A percentile compares a stretch with the other conserved stretches of the same genome.
phyloP scores from a whole-genome alignment of 2,797 vertebrate species.

The Sebastes minor region DNA sequence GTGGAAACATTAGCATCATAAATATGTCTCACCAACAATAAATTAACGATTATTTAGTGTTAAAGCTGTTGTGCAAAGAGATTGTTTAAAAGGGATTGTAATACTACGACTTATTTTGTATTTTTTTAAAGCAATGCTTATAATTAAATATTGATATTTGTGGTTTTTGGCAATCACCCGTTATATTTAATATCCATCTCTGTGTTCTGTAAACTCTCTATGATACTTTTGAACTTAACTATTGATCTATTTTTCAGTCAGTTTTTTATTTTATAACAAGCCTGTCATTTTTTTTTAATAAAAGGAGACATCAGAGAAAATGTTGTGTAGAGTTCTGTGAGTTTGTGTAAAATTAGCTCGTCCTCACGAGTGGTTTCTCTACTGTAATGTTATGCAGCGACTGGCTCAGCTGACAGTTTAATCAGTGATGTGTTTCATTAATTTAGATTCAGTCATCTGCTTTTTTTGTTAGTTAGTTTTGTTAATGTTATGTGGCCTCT shows the following conservation, averaged over 20 bases:
- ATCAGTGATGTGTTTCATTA: background rate
- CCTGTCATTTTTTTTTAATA: background rate
- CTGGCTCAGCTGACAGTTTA: background rate
- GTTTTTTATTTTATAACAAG: background rate
- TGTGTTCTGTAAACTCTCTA: background rate
- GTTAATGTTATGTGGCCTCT: background rate
- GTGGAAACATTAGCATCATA: background rate
- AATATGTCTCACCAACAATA: background rate
- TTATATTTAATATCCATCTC: background rate
- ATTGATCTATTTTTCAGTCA: background rate
- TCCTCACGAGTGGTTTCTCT: background rate
- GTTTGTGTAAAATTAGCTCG: background rate
- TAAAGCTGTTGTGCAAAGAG: background rate
- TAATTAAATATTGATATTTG: background rate
- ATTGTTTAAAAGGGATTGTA: background rate
- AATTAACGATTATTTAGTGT: background rate
- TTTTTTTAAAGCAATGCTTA: background rate
- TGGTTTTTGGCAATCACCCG: background rate
- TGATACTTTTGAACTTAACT: background rate
- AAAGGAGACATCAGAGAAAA: background rate
- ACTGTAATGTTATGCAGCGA: conserved; percentile 9
- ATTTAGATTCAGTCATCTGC: background rate
- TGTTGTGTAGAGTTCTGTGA: background rate
- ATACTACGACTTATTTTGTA: background rate
- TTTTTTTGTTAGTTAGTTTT: background rate